These are phyloP conservation scores for Lasius fuliginosus DNA, from an alignment of 2,888 invertebrate species.

Conservation along the genomic window DNA sequence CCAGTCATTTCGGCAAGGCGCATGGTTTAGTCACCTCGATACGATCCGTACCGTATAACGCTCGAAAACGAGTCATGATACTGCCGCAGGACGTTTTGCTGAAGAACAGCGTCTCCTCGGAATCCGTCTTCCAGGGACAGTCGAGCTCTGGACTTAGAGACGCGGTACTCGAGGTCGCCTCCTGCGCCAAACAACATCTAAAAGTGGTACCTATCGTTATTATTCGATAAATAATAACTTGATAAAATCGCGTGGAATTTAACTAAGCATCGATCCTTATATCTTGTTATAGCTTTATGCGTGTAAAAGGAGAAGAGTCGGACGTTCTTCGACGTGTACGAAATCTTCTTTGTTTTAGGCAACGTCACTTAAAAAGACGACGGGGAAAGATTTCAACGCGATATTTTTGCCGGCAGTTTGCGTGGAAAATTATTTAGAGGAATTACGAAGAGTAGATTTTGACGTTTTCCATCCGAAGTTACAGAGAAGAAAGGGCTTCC, in stretches of 20 bases:
- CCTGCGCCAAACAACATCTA: conserved; percentile 93
- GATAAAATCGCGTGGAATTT: background rate
- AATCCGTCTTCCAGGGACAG: conserved; percentile 91
- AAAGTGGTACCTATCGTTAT: conserved; percentile 88
- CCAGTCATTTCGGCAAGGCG: conserved; percentile 97
- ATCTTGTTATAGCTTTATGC: background rate
- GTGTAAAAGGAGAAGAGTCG: background rate
- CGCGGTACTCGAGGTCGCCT: conserved; percentile 93
- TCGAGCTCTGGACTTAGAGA: conserved; percentile 91
- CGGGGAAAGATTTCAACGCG: conserved; percentile 89
- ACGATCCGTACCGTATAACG: conserved; percentile 89
- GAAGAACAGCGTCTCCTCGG: conserved; percentile 93
- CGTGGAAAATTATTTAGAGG: conserved; percentile 90
- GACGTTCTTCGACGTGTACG: background rate
- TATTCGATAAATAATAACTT: background rate
- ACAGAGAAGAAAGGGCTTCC: conserved; percentile 88
- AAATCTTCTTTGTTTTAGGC: conserved; percentile 88
- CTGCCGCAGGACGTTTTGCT: conserved; percentile 94
- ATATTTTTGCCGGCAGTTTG: conserved; percentile 92
- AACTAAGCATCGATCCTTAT: background rate
- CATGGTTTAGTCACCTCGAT: conserved; percentile 93
- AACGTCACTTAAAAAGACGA: conserved; percentile 86
- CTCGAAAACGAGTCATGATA: conserved; percentile 89
- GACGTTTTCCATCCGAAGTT: conserved; percentile 91
- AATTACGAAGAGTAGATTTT: conserved; percentile 91